Base-by-base conservation (phyloP, 2,888 invertebrate species). In the Meandrusa payeni region DNA sequence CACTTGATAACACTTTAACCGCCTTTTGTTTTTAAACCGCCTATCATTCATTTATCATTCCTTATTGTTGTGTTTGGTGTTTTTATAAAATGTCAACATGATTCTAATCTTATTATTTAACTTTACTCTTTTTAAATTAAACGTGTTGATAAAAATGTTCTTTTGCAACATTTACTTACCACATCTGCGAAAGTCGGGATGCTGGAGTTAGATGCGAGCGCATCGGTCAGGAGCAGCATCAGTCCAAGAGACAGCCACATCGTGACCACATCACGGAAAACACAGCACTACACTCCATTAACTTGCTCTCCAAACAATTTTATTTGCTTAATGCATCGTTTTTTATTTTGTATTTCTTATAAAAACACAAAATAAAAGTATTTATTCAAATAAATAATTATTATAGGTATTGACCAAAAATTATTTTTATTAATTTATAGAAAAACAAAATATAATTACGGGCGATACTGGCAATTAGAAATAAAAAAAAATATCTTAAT, bases 171-270 rank as follows among this genome's bases (percentile, higher is more conserved):
- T 39, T 5, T 12, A 71, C 81, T 73, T 51, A 81, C 81, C 70
- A 58, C 71, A 66, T 77, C 70, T 39, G 57, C 59, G 48, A 70
- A 59, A 34, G 64, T 55, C 22, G 63, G 53, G 46, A 69, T 57
- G 57, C 71, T 86, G 51, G 67, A 53, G 61, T 85, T 85, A 33
- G 69, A 66, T 28, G 75, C 68, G 46, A 72, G 55, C 33, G 65
- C 62, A 55, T 68, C 71, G 48, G 57, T 77, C 57, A 83, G 55
- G 60, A 86, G 61, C 64, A 86, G 63, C 57, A 86, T 56, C 49
- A 71, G 64, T 55, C 73, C 70, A 48, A 76, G 56, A 47, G 66
- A 67, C 67, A 71, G 50, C 81, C 79, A 79, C 86, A 86, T 86
- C 55, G 54, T 78, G 64, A 54, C 55, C 62, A 64, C 81, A 81